Evolutionary conservation across 2,888 invertebrate species (phyloP).

Genomic region (Syrista parreyssii): DNA sequence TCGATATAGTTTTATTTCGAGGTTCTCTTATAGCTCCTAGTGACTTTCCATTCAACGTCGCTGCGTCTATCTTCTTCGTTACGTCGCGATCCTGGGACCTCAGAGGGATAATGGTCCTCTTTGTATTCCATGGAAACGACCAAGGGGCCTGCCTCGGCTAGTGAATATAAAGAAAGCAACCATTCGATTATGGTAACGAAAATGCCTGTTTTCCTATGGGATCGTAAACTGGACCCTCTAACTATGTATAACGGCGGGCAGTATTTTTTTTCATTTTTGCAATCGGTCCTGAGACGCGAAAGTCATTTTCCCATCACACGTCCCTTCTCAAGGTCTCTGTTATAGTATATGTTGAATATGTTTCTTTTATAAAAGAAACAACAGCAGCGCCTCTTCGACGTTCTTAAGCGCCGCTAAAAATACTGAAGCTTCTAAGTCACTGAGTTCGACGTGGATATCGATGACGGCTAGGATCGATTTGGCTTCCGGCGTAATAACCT

Average conservation of each 20-base stretch:
- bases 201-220: not conserved
- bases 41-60: not conserved
- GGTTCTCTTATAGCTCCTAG: not conserved
- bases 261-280: not conserved
- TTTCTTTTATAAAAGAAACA: not conserved
- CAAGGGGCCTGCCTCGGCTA: not conserved
- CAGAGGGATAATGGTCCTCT: not conserved
- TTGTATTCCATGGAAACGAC: not conserved
- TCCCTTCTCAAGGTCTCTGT: not conserved
- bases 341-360: not conserved
- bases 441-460: constrained; percentile 28
- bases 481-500: constrained; percentile 35
- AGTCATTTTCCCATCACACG: not conserved
- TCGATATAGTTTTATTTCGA: not conserved
- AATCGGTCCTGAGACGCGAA: not conserved
- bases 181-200: not conserved
- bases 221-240: not conserved
- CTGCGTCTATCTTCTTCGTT: not conserved
- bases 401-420: constrained; percentile 27
- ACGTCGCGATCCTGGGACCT: not conserved
- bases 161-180: not conserved
- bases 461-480: constrained; percentile 32
- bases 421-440: constrained; percentile 30
- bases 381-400: not conserved
- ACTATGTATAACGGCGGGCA: not conserved